Base-by-base conservation (phyloP, 2,113 vertebrate species). In the Siniperca chuatsi region DNA sequence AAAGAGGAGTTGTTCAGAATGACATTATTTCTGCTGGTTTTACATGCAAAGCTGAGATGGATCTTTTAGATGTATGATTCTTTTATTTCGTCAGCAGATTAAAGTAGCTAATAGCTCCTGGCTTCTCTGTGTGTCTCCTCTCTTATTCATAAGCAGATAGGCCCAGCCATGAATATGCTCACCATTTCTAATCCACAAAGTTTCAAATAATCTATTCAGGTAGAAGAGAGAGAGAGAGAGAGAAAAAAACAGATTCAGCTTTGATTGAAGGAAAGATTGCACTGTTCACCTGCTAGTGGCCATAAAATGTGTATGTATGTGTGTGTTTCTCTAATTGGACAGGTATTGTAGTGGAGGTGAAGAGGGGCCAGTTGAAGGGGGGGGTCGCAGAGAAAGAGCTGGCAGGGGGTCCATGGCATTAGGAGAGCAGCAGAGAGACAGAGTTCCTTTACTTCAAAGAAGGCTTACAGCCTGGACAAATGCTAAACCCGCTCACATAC, bases 371-470 rank as follows among this genome's bases (percentile, higher is more conserved):
- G 84, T 66, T 83, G 48, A 86, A 81, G 71, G 35, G 29, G n/a
- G 74, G 78, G 58, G 72, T 29, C n/a, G 69, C 42, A 70, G 84
- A 82, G 77, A 76, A 78, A 80, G 78, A 82, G 85, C 70, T 71
- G 66, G 86, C 81, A 80, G 91, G 88, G 90, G 84, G 89, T 92
- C 68, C 1, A 18, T 74, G 82, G 90, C 87, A 92, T 92, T 89
- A 87, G 87, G 72, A 85, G 87, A 87, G 83, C 85, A 78, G 79
- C 79, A 81, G 76, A 88, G 75, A 86, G 65, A 60, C 75, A 50
- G 44, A 84, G 85, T 85, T 92, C 88, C 89, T 89, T 48, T 72
- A 92, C 91, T 94, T 94, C 90, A 95, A 93, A 93, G 93, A 71
- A 2, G 48, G 62, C 85, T 94, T 79, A 68, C 44, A 83, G 86